A percentile compares a stretch with the other conserved stretches of the same genome.
These are phyloP conservation scores for Novumbra hubbsi DNA, from an alignment of 2,797 vertebrate species.

Conservation along the genomic window DNA sequence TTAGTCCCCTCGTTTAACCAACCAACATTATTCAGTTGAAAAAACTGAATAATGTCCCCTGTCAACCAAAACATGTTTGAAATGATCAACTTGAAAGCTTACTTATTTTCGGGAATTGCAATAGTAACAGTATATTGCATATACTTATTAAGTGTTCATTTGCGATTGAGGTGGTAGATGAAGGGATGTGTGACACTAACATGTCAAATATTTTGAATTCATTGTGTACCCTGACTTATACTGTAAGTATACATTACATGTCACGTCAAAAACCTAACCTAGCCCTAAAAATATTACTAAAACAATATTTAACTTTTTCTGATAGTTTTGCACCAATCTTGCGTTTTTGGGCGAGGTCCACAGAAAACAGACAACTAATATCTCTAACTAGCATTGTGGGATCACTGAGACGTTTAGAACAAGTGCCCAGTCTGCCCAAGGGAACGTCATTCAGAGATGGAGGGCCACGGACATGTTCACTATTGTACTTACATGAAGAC, in stretches of 20 bases:
- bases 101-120: slow-evolving; percentile 58
- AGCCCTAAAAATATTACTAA: too few species aligned
- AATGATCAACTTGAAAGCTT: slow-evolving; percentile 65
- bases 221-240: slow-evolving; percentile 6
- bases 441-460: neutral
- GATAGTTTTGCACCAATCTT: neutral
- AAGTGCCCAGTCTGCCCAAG: slow-evolving; percentile 31
- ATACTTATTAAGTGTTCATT: slow-evolving; percentile 26
- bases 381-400: slow-evolving; percentile 22
- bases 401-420: slow-evolving; percentile 46
- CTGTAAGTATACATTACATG: neutral
- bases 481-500: too few species aligned
- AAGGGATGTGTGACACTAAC: slow-evolving; percentile 13
- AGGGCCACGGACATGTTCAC: neutral
- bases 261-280: neutral
- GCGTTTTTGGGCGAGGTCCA: too few species aligned
- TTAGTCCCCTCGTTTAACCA: slow-evolving; percentile 29
- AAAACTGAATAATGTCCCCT: neutral
- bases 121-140: slow-evolving; percentile 29
- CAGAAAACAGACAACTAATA: neutral
- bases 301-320: neutral
- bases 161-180: slow-evolving; percentile 21
- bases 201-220: slow-evolving; percentile 16
- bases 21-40: slow-evolving; percentile 13
- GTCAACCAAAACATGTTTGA: slow-evolving; percentile 73